A percentile compares a stretch with the other conserved stretches of the same genome.
phyloP scores from a whole-genome alignment of 2,113 vertebrate species.

The Proterorhinus semilunaris region DNA sequence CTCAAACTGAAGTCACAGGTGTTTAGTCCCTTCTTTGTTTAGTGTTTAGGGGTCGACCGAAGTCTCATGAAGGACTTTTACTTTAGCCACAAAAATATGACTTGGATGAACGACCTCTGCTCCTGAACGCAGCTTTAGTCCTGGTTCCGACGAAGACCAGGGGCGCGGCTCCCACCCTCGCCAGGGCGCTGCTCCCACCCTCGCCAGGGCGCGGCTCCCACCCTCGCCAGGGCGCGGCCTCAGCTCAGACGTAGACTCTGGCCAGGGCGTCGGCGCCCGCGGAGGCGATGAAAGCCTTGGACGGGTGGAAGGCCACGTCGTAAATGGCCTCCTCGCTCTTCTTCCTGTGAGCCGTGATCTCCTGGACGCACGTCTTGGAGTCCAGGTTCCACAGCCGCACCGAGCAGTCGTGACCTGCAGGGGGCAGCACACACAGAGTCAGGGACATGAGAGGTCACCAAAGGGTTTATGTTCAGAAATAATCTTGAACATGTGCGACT shows the following conservation, averaged over 20 bases:
- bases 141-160: neutral
- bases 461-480: no score
- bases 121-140: neutral
- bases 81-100: no score
- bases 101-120: no score
- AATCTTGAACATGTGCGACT: no score
- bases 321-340: constrained; percentile 99
- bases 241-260: constrained; percentile 91
- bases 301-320: constrained; percentile 98
- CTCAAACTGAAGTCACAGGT: no score
- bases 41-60: no score
- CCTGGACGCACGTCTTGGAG: constrained; percentile 98
- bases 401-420: constrained; percentile 95
- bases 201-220: neutral
- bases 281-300: constrained; percentile 98
- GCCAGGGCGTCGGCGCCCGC: constrained; percentile 98
- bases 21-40: no score
- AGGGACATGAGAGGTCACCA: no score
- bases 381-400: constrained; percentile 99
- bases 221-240: neutral
- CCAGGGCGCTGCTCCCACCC: neutral
- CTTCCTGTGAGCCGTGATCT: constrained; percentile 98
- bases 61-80: no score
- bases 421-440: neutral
- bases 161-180: neutral